Base-by-base conservation (phyloP, 1,140 invertebrate genomes). In the Eriocheir sinensis region DNA sequence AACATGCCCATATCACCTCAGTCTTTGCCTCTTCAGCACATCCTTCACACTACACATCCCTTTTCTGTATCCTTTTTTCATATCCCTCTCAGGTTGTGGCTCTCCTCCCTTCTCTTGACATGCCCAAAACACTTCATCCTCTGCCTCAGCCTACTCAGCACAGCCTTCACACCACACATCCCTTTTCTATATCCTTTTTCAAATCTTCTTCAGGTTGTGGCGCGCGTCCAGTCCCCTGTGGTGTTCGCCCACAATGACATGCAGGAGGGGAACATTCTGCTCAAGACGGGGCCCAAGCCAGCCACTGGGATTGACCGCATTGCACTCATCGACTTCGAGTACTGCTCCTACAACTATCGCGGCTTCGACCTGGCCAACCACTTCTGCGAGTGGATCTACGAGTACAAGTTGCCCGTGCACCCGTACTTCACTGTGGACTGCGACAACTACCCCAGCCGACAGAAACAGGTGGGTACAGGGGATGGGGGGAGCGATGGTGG, bases 161-260 rank as follows among this genome's bases (percentile, higher is more conserved):
- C n/a, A n/a, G n/a, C n/a, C n/a, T n/a, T n/a, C n/a, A n/a, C n/a
- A n/a, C n/a, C n/a, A n/a, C n/a, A n/a, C n/a, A n/a, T n/a, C n/a
- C n/a, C n/a, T n/a, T n/a, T n/a, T n/a, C n/a, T n/a, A n/a, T n/a
- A n/a, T n/a, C n/a, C n/a, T n/a, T n/a, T n/a, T n/a, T n/a, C n/a
- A n/a, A n/a, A n/a, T n/a, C n/a, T n/a, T n/a, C n/a, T n/a, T n/a
- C n/a, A n/a, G n/a, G 41, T 96, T 83, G 96, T 97, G 72, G 96
- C 96, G 3, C 96, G 96, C 92, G 96, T 97, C 8, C 96, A 97
- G n/a, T 98, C 98, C 94, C 98, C 98, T 0, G 98, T 99, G 0
- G 98, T 99, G 0, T 99, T 99, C 96, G 99, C 99, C 96, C 99
- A 99, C 97, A 99, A 99, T 96, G 99, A 99, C 96, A 97, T 99